Base-by-base conservation (phyloP, 2,797 vertebrate genomes). In the Eremophila alpestris region DNA sequence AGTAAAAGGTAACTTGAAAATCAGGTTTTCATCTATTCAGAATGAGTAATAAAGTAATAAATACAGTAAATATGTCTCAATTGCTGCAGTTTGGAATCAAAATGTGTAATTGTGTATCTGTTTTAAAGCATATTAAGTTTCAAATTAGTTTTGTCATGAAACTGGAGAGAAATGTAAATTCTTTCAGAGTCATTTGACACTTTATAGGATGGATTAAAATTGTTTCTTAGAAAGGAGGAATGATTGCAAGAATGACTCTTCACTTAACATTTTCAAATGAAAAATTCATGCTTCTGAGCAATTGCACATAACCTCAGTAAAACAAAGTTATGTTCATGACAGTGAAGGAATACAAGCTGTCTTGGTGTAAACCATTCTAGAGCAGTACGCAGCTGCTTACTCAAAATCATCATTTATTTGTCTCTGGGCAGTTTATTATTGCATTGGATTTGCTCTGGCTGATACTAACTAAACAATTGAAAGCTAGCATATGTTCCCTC, bases 351-450 rank as follows among this genome's bases (percentile, higher is more conserved):
- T 70, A 34, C 46, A 63, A 23, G 15, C 56, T 89, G 56, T 83
- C 58, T 74, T 36, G 12, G 12, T 87, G 36, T 83, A 83, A 94
- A 55, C 71, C n/a, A 11, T 87, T 93, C 62, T 83, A 58, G 43
- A 71, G 49, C 67, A 92, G 8, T 54, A 34, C 38, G 75, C 76
- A 64, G 41, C 43, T 89, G 38, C 38, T 93, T 85, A 41, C 62
- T 93, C 43, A 89, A 70, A 94, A 80, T 67, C 46, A 38, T 87
- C 13, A 74, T 89, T 82, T 91, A 13, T 90, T 59, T 74, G n/a
- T 93, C 81, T 91, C 69, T 71, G 51, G 54, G 23, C 52, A 80
- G 19, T 82, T 79, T 75, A 38, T 85, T 85, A 41, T 51, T 86
- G 69, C 19, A 2, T n/a, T 95, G 73, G 46, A 89, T 91, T 89